A percentile compares a stretch with the other conserved stretches of the same genome.
These are phyloP conservation scores for Passer montanus DNA, from an alignment of 2,113 vertebrate species.

Conservation along the genomic window DNA sequence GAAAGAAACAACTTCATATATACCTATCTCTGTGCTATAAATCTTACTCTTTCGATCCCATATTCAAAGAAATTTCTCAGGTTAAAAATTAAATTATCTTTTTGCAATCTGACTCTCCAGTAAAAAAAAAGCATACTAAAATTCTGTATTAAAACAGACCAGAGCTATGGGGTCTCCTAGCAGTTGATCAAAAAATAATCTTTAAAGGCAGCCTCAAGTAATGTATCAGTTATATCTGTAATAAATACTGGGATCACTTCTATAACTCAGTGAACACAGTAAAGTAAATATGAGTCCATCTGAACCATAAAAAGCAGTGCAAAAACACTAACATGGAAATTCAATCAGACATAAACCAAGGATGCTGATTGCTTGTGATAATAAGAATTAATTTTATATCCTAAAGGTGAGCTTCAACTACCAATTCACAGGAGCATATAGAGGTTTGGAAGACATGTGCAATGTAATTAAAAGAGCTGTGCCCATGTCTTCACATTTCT, in stretches of 20 bases:
- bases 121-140: not conserved
- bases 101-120: not conserved
- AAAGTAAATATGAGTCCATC: not conserved
- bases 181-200: not conserved
- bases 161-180: not conserved
- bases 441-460: not conserved
- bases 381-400: not conserved
- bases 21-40: not conserved
- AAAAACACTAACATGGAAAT: not conserved
- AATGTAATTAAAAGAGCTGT: not conserved
- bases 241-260: not conserved
- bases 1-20: not conserved
- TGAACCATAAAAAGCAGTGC: not conserved
- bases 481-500: not conserved
- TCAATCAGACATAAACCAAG: not conserved
- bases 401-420: not conserved
- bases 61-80: not conserved
- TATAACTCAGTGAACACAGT: not conserved
- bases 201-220: not conserved
- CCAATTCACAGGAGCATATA: not conserved
- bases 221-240: not conserved
- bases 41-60: not conserved
- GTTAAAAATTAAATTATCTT: not conserved
- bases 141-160: not conserved
- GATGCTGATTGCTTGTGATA: not conserved